Evolutionary conservation across 2,797 vertebrate species (phyloP).

Genomic region (Vespertilio murinus): DNA sequence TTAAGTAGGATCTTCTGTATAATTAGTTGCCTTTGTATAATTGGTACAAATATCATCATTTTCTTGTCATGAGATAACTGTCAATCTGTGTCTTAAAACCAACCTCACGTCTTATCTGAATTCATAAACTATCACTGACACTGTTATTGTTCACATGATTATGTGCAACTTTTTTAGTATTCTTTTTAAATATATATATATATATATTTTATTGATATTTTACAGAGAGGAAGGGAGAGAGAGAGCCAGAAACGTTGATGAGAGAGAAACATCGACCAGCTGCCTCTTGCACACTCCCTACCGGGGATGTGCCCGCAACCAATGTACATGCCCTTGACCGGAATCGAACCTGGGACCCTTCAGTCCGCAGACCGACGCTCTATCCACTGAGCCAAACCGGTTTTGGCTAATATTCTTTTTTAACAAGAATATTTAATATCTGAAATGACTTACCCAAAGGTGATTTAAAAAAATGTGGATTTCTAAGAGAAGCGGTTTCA

Average conservation of each 20-base stretch:
- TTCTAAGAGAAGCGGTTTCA: slow-evolving; percentile 3
- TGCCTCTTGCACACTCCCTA: too few species aligned
- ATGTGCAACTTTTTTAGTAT: not conserved
- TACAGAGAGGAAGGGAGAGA: too few species aligned
- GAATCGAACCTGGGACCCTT: too few species aligned
- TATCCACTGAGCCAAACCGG: too few species aligned
- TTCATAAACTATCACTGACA: not conserved
- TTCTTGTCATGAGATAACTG: not conserved
- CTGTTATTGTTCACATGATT: not conserved
- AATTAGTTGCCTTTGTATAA: not conserved
- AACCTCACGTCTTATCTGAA: not conserved
- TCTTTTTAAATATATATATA: too few species aligned
- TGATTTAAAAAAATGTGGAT: not conserved
- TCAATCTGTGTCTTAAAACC: not conserved
- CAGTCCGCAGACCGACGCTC: too few species aligned
- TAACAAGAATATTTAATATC: not conserved
- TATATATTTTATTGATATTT: too few species aligned
- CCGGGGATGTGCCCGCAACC: too few species aligned
- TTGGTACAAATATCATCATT: not conserved
- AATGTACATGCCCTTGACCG: too few species aligned
- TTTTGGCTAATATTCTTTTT: too few species aligned
- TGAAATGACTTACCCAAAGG: not conserved
- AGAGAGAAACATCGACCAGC: too few species aligned
- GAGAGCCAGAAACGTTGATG: too few species aligned
- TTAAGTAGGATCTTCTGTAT: not conserved